Percentiles rank a stretch among this genome's conserved stretches.
Evolutionary conservation across 2,888 invertebrate genomes (phyloP).

Genomic region (Tribolium freemani): DNA sequence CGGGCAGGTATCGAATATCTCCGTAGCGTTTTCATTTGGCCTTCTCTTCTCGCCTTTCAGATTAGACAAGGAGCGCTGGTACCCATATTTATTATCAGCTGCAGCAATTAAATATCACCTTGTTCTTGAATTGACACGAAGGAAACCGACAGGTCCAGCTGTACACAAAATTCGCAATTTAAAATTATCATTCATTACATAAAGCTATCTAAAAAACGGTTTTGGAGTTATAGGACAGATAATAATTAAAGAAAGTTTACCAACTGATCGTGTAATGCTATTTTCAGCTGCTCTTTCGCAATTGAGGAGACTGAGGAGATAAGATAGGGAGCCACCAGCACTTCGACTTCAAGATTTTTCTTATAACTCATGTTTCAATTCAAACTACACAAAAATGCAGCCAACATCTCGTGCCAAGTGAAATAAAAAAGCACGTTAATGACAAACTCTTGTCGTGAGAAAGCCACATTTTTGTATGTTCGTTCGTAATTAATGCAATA

Average conservation of each 20-base stretch:
- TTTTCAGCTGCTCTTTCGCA: neutral
- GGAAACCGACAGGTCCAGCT: slow-evolving; percentile 28
- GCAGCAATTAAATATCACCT: slow-evolving; percentile 50
- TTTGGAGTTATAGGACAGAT: neutral
- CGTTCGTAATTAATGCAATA: neutral
- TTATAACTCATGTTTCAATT: neutral
- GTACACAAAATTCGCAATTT: slow-evolving; percentile 15
- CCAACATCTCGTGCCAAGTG: neutral
- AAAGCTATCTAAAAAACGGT: neutral
- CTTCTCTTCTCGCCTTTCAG: slow-evolving; percentile 46
- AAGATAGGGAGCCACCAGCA: neutral
- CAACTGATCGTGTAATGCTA: neutral
- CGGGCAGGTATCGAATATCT: slow-evolving; percentile 51
- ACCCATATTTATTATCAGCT: slow-evolving; percentile 51
- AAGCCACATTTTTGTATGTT: neutral
- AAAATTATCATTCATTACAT: neutral
- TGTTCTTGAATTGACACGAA: slow-evolving; percentile 36
- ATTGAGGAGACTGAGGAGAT: neutral
- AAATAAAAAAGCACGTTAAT: neutral
- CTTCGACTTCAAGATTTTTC: neutral
- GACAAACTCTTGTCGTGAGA: neutral
- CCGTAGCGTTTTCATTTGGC: slow-evolving; percentile 42
- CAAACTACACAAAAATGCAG: neutral
- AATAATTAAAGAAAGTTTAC: neutral
- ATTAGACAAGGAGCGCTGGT: slow-evolving; percentile 50